phyloP scores from a whole-genome alignment of 2,888 invertebrate species.

The Chrysolina oricalcia region DNA sequence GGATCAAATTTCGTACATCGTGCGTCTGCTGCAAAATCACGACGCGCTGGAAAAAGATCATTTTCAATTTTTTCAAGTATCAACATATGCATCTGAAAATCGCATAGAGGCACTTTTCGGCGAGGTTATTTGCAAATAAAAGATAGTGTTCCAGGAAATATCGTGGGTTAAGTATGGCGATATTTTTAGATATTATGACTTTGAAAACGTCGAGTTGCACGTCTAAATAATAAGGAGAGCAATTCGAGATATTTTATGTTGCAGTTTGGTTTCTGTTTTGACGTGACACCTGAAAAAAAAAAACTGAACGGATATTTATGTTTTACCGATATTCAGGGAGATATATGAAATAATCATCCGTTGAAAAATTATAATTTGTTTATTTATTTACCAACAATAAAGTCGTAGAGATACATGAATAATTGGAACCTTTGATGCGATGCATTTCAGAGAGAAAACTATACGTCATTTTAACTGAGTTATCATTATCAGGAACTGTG shows the following conservation, averaged over 20 bases:
- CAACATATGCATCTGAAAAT: constrained; percentile 29
- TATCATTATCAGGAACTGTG: no score
- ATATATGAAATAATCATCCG: no score
- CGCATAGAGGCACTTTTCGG: constrained; percentile 28
- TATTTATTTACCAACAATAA: no score
- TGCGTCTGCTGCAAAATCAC: constrained; percentile 32
- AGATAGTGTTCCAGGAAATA: constrained; percentile 34
- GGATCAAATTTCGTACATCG: constrained; percentile 40
- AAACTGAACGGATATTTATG: constrained; percentile 1
- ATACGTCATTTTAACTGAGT: no score
- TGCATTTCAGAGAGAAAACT: no score
- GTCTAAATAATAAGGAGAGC: constrained; percentile 27
- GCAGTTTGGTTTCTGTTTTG: constrained; percentile 13
- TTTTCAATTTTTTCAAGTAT: constrained; percentile 34
- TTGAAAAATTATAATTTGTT: no score
- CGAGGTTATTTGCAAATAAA: constrained; percentile 29
- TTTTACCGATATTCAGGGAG: not conserved
- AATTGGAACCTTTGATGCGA: no score
- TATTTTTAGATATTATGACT: constrained; percentile 37
- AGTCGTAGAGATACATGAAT: no score
- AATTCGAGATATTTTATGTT: constrained; percentile 22
- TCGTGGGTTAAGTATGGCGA: constrained; percentile 19
- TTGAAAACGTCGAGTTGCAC: constrained; percentile 33
- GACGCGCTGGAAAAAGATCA: constrained; percentile 34
- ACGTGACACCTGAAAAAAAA: constrained; percentile 5